Base-by-base conservation (phyloP, 2,888 invertebrate genomes). In the Hirtodrosophila confusa region DNA sequence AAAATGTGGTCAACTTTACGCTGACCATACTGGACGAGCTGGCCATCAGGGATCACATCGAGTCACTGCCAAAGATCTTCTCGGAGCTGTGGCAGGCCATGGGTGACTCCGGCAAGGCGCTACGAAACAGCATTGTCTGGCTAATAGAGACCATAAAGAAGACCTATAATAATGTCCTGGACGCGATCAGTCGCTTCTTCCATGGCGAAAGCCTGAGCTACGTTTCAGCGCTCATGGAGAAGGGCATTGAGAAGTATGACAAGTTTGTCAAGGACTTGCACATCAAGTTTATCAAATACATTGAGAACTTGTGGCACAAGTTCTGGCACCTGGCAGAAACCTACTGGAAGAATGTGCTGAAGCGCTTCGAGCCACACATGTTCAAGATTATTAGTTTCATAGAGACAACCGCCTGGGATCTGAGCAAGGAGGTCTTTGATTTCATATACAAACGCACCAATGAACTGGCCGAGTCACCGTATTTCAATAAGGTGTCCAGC, bases 1-100 rank as follows among this genome's bases (percentile, higher is more conserved):
- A 95, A 89, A 95, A 97, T 84, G 93, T 96, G 0, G 94, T 95
- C 0, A 94, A 94, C 60, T 94, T 95, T 60, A 94, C 94, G 0
- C 92, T 95, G 37, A 94, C 94, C 50, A 93, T 96, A 1, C 91
- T 96, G 41, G 96, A 97, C 77, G 96, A 97, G 89, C 92, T 97
- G 89, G 95, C 96, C 0, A 93, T 96, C 45, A 93, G 95, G 61
- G 94, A 95, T 65, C 96, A 96, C 88, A 94, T 97, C 75, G 95
- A 96, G 79, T 95, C 95, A 0, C 88, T 97, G 50, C 97, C 97
- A 0, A 95, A 95, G 45, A 95, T 97, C 24, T 93, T 97, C 0
- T 95, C 95, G 47, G 97, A 97, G 90, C 93, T 97, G 86, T 96
- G 96, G 95, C 95, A 95, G 4, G 94, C 96, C 78, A 95, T 97